Base-by-base conservation (phyloP, 2,797 vertebrate species). In the Spea hammondii region DNA sequence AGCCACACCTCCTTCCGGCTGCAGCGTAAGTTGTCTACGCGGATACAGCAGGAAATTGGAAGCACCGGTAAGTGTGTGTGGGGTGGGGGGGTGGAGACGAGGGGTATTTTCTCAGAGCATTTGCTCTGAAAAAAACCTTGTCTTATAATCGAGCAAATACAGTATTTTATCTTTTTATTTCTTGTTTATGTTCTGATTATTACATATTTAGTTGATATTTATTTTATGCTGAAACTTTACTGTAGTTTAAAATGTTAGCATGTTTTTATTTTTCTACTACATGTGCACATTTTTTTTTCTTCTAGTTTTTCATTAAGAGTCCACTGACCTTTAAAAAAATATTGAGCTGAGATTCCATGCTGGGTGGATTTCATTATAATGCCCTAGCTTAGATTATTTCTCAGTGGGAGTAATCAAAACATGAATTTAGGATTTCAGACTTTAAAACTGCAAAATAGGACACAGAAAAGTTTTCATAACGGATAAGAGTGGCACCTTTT, bases 381-480 rank as follows among this genome's bases (percentile, higher is more conserved):
- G 62, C 47, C 12, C 48, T 47, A 17, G 68, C 74, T 72, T 49
- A 71, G 79, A 71, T 64, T 75, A 80, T 53, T 75, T 48, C 47
- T 32, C 74, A 72, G 79, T 71, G 17, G 47, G 68, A 68, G 79
- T 59, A 77, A 77, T 81, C 68, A 77, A 76, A 80, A 81, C 68
- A 66, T 76, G 47, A 46, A 59, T 80, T 80, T 65, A 65, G 44
- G 54, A 47, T 71, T 48, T 54, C 17, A 60, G 55, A 70, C 45
- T 45, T 46, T 60, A 66, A 67, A 75, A 74, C 17, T 17, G 17
- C 17, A 17, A 17, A 17, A 17, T 13, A 79, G 45, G 62, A 55
- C 17, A 46, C 64, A 8, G 73, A 17, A 59, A 74, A 72, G 17
- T 67, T 13, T 50, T 77, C 17, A n/a, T 54, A 32, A 32, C 54